phyloP scores from a whole-genome alignment of 2,113 vertebrate genomes.

The Mirounga angustirostris region DNA sequence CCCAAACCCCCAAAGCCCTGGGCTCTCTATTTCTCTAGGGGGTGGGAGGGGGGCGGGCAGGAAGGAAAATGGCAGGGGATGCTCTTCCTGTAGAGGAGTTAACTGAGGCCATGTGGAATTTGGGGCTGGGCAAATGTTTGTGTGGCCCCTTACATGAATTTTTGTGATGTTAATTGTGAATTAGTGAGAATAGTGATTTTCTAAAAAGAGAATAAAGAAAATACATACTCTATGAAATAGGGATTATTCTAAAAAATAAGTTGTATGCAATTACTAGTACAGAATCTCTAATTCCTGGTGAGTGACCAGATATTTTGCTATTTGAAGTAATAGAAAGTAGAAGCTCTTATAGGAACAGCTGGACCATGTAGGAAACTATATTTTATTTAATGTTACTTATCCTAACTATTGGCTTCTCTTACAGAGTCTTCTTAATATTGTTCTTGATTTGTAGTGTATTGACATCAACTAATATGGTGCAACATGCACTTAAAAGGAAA shows the following conservation, averaged over 20 bases:
- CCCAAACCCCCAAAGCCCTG: neutral
- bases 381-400: neutral
- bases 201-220: neutral
- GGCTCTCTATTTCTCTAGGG: neutral
- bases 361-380: neutral
- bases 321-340: neutral
- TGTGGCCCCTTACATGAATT: neutral
- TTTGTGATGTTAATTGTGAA: neutral
- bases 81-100: neutral
- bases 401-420: neutral
- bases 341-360: neutral
- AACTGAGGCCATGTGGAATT: neutral
- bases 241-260: neutral
- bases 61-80: neutral
- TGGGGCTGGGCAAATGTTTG: neutral
- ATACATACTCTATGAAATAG: neutral
- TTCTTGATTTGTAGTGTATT: neutral
- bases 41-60: no score
- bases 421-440: neutral
- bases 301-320: neutral
- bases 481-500: neutral
- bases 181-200: conserved; percentile 3
- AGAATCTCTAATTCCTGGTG: neutral
- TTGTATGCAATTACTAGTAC: neutral
- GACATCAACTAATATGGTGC: neutral